Percentiles rank a stretch among this genome's conserved stretches.
Evolutionary conservation across 2,113 vertebrate genomes (phyloP).

Genomic region (Oncorhynchus nerka): DNA sequence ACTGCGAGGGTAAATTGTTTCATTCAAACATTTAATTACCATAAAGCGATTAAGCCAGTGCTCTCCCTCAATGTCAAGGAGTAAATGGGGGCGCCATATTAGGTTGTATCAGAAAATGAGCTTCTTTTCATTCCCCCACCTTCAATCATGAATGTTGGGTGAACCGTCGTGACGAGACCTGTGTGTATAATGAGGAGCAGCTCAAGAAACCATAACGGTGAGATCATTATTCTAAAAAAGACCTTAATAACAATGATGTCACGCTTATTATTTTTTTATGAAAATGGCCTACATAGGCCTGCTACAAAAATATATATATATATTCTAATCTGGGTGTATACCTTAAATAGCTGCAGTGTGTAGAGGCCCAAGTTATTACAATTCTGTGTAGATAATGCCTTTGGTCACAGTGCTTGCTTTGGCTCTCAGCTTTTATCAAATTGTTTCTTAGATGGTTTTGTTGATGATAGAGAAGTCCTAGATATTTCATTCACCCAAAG

Average conservation of each 20-base stretch:
- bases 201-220: constrained; percentile 16
- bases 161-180: constrained; percentile 34
- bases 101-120: constrained; percentile 52
- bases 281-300: neutral
- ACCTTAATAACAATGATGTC: constrained; percentile 36
- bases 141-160: constrained; percentile 48
- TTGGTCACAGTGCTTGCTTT: constrained; percentile 13
- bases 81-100: constrained; percentile 43
- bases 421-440: constrained; percentile 21
- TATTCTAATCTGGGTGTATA: neutral
- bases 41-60: constrained; percentile 46
- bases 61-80: constrained; percentile 24
- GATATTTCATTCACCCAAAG: too few relatives aligned
- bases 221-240: constrained; percentile 44
- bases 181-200: constrained; percentile 54
- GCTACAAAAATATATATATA: too few relatives aligned
- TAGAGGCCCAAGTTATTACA: constrained; percentile 25
- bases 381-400: constrained; percentile 16
- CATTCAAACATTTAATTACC: constrained; percentile 60
- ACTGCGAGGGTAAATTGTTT: constrained; percentile 40
- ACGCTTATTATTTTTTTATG: constrained; percentile 21
- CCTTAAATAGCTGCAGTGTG: constrained; percentile 24
- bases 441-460: constrained; percentile 10
- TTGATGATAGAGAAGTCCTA: neutral
- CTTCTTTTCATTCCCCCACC: constrained; percentile 48